These are phyloP conservation scores for Nymphalis c-album DNA, from an alignment of 2,888 invertebrate genomes.

Conservation along the genomic window DNA sequence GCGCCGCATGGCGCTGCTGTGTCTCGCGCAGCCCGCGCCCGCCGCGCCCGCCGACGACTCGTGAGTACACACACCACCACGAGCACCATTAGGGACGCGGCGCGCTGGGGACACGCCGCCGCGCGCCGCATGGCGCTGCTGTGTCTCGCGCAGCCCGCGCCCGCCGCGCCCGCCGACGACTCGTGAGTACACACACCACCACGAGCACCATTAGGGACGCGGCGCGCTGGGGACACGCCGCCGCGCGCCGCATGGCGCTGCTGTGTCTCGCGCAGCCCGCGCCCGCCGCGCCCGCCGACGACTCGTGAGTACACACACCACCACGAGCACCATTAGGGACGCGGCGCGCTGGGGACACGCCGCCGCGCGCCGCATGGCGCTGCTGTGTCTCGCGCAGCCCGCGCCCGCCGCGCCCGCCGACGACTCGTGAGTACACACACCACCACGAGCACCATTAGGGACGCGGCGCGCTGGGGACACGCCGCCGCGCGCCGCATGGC, in stretches of 20 bases:
- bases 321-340: too few relatives aligned
- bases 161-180: conserved; percentile 47
- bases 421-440: conserved; percentile 48
- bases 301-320: conserved; percentile 46
- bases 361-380: conserved; percentile 92
- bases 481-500: conserved; percentile 93
- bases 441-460: too few relatives aligned
- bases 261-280: conserved; percentile 59
- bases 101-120: conserved; percentile 89
- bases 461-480: conserved; percentile 86
- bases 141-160: conserved; percentile 56
- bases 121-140: conserved; percentile 90
- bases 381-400: conserved; percentile 61
- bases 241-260: conserved; percentile 91
- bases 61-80: conserved; percentile 41
- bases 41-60: conserved; percentile 49
- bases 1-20: conserved; percentile 88
- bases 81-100: conserved; percentile 22
- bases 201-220: conserved; percentile 24
- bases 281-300: conserved; percentile 45
- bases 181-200: conserved; percentile 43
- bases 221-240: conserved; percentile 87
- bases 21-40: conserved; percentile 52
- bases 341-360: conserved; percentile 86
- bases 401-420: conserved; percentile 43